Percentiles rank a stretch among this genome's conserved stretches.
Conservation (phyloP, 2,888 invertebrate species). For the Adineta ricciae region DNA sequence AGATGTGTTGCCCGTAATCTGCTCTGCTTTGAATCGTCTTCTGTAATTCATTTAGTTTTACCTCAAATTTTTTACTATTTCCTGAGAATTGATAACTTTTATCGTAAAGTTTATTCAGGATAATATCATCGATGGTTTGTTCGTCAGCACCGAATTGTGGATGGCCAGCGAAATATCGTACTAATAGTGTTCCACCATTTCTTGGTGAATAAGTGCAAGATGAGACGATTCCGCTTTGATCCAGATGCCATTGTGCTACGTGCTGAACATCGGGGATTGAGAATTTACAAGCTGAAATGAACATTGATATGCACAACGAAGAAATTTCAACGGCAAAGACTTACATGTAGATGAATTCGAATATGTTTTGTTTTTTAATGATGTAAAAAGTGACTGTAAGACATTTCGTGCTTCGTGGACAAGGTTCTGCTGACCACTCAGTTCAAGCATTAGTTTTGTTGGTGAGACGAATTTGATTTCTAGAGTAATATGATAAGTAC, state of each 20-base stretch:
- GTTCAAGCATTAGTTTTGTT: neutral
- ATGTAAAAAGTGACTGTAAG: neutral
- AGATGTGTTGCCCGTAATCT: neutral
- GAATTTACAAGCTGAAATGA: neutral
- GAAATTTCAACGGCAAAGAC: too few relatives aligned
- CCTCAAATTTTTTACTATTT: neutral
- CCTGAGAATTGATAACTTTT: neutral
- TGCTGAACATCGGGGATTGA: neutral
- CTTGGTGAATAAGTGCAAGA: neutral
- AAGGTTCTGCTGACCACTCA: neutral
- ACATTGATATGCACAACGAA: too few relatives aligned
- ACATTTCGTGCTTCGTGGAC: neutral
- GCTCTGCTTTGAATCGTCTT: neutral
- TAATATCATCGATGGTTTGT: neutral
- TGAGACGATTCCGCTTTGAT: neutral
- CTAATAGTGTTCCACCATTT: neutral
- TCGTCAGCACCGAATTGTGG: neutral
- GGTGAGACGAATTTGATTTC: neutral
- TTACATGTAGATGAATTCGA: neutral
- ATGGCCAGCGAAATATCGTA: neutral
- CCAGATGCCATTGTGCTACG: neutral
- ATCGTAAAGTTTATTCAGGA: neutral
- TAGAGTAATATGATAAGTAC: neutral
- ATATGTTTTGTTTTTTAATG: neutral
- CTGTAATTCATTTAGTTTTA: neutral